Evolutionary conservation across 2,888 invertebrate genomes (phyloP).

Genomic region (Teinopalpus imperialis): DNA sequence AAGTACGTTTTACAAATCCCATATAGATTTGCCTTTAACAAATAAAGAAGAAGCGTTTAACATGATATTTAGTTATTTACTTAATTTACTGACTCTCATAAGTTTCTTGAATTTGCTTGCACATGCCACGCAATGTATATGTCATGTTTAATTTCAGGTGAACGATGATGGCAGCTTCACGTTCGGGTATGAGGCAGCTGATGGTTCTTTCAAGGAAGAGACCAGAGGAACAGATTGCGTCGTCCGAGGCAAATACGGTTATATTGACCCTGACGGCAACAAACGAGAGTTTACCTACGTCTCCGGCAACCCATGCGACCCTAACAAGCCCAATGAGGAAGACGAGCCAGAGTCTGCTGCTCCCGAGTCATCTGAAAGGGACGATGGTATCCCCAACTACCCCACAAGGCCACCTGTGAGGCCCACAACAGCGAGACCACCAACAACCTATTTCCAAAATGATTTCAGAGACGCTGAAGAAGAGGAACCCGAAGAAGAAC

Average conservation of each 20-base stretch:
- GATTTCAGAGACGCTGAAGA: constrained; percentile 85
- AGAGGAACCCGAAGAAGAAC: constrained; percentile 81
- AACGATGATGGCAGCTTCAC: constrained; percentile 93
- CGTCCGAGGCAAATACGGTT: constrained; percentile 93
- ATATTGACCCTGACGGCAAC: constrained; percentile 93
- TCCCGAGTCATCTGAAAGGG: constrained; percentile 81
- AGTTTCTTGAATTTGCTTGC: no score
- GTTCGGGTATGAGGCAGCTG: constrained; percentile 92
- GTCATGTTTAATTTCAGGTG: constrained; percentile 76
- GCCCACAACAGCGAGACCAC: constrained; percentile 76
- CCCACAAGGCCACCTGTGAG: constrained; percentile 69
- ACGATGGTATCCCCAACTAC: constrained; percentile 85
- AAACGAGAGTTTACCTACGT: constrained; percentile 93
- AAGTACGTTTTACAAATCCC: no score
- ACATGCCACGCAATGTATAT: no score
- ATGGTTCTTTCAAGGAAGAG: constrained; percentile 93
- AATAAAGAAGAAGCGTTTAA: no score
- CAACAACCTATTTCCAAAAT: constrained; percentile 88
- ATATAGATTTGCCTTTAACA: no score
- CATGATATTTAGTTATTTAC: no score
- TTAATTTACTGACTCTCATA: no score
- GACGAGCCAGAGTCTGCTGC: constrained; percentile 80
- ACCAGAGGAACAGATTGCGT: constrained; percentile 93
- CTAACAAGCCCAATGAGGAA: constrained; percentile 88
- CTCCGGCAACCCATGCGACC: constrained; percentile 92